These are phyloP conservation scores for Phenganax stokvisi DNA, from an alignment of 92 coral and sea anemone genomes.

Conservation along the genomic window DNA sequence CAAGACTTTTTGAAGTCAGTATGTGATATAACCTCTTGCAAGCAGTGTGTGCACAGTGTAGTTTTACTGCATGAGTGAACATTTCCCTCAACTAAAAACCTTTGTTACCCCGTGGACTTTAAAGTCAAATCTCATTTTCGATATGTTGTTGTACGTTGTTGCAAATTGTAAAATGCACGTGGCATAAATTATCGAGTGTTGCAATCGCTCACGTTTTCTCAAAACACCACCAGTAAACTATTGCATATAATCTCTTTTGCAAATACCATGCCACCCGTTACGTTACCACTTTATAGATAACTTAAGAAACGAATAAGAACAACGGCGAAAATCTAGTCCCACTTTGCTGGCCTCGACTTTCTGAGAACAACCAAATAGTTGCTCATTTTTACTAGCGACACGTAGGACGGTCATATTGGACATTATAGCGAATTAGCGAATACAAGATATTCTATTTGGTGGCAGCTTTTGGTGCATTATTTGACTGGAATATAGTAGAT, in stretches of 20 bases:
- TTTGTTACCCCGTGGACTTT: not conserved
- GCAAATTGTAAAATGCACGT: constrained; percentile 7
- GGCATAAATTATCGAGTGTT: constrained; percentile 22
- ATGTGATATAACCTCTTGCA: not conserved
- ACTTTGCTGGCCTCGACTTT: not conserved
- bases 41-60: not conserved
- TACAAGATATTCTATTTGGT: too few relatives aligned
- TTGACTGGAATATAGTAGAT: not conserved
- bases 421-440: too few relatives aligned
- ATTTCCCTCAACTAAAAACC: too few relatives aligned
- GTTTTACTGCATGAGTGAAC: not conserved
- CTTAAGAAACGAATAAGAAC: not conserved
- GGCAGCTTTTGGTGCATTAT: too few relatives aligned
- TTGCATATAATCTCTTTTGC: not conserved
- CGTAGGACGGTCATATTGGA: too few relatives aligned
- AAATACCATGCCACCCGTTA: not conserved
- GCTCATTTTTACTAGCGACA: too few relatives aligned
- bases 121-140: not conserved
- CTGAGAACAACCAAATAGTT: not conserved
- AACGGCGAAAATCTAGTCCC: too few relatives aligned
- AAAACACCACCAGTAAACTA: constrained; percentile 22
- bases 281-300: not conserved
- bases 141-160: not conserved
- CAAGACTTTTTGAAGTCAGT: not conserved
- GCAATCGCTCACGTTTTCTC: not conserved